Conservation (phyloP, 2,888 invertebrate species). For the Eupithecia tripunctaria region DNA sequence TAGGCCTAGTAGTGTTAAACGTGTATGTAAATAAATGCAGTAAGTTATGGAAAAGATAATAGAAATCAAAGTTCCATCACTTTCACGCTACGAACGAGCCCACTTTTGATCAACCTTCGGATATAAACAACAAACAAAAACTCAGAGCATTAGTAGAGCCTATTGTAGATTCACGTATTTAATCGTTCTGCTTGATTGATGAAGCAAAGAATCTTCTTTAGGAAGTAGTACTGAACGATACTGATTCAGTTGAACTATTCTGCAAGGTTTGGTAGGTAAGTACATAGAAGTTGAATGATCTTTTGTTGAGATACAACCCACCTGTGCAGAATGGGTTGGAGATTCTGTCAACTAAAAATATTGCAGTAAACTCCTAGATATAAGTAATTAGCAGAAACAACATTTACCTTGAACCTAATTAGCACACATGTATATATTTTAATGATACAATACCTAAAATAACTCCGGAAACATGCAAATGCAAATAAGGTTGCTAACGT, state of each 20-base stretch:
- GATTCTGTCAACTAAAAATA: neutral
- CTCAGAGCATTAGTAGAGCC: constrained; percentile 36
- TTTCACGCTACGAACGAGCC: constrained; percentile 29
- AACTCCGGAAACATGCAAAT: constrained; percentile 7
- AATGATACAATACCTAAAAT: neutral
- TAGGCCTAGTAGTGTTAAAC: constrained; percentile 9
- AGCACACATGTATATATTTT: neutral
- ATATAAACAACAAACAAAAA: constrained; percentile 25
- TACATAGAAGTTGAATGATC: constrained; percentile 30
- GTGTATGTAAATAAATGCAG: constrained; percentile 14
- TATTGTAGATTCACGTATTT: constrained; percentile 42
- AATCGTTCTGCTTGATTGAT: constrained; percentile 41
- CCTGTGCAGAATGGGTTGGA: neutral
- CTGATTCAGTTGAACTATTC: constrained; percentile 24
- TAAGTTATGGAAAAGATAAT: constrained; percentile 19
- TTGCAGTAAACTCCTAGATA: neutral
- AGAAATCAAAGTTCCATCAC: constrained; percentile 32
- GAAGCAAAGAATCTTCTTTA: constrained; percentile 42
- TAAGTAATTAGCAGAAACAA: neutral
- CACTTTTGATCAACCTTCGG: constrained; percentile 4
- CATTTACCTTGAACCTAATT: neutral
- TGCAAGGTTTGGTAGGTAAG: constrained; percentile 27
- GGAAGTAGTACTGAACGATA: constrained; percentile 27
- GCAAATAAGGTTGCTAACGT: neutral
- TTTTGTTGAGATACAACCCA: constrained; percentile 5